Evolutionary conservation across 2,113 vertebrate genomes (phyloP), one percentile per base, ranked within the genome.

Genomic region (Calyptommatus sinebrachiatus): DNA sequence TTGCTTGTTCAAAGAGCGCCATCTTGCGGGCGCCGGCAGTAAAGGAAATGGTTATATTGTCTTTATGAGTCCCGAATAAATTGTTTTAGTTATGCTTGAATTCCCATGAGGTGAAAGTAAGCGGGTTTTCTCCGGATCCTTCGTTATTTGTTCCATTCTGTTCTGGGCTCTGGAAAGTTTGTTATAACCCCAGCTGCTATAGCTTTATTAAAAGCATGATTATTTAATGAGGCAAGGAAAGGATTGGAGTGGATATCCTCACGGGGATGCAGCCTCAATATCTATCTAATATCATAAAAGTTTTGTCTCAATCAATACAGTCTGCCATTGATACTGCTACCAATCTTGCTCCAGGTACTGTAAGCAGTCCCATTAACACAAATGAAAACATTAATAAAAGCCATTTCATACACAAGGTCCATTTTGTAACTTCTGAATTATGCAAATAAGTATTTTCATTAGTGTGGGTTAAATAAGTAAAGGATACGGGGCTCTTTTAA

Each of bases 1-100:
- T 92, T 91, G 85, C 89, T 85, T 91, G 79, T 92, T 81, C 89
- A 72, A 87, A 88, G 89, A 85, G 92, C 92, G 93, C 94, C 94
- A 94, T 94, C 94, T 91, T 90, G 94, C 5, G 94, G 91, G 80
- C 78, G 88, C 82, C 63, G 24, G 80, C 75, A 75, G 88, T 68
- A 73, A 78, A 80, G 88, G 83, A n/a, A 14, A 82, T 84, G 82
- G 5, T 18, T 18, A 18, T 18, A 18, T 57, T 57, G 14, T 4
- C 1, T 0, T 21, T 48, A 26, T 8, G 18, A 10, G 12, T 7
- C 22, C 41, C 11, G 35, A 41, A 16, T 41, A 20, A 28, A 22
- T 48, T 3, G 8, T 18, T 18, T 1, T 57, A 18, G 4, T 14
- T 3, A 14, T 53, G 50, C 50, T 57, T 14, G 50, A 50, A 16